A percentile compares a stretch with the other conserved stretches of the same genome.
These are phyloP conservation scores for Megaceryle alcyon DNA, from an alignment of 2,797 vertebrate genomes.

Conservation along the genomic window DNA sequence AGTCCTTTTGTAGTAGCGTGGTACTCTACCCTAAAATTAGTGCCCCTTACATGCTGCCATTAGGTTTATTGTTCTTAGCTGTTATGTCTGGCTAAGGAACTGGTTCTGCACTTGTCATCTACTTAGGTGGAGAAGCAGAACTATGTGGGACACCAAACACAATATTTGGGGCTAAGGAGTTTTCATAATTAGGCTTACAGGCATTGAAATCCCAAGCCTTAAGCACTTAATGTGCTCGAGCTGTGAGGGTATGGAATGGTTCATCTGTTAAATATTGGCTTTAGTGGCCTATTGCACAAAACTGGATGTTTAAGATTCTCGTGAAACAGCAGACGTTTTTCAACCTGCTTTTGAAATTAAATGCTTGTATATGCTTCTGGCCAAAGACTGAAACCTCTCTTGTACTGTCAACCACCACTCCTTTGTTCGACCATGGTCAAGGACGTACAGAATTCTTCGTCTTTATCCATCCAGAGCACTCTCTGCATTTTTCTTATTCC, in stretches of 20 bases:
- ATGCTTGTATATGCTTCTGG: neutral
- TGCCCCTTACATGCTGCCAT: neutral
- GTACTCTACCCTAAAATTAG: neutral
- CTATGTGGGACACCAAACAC: neutral
- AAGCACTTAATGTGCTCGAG: neutral
- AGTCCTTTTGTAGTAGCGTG: neutral
- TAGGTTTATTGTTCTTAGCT: neutral
- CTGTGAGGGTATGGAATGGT: neutral
- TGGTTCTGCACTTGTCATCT: neutral
- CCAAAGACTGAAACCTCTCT: neutral
- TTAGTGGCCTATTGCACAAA: neutral
- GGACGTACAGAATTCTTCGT: neutral
- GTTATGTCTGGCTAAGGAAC: neutral
- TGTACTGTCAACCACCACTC: neutral
- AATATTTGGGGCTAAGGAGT: neutral
- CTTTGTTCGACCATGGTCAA: neutral
- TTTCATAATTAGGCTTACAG: neutral
- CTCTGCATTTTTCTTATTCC: neutral
- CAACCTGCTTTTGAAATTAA: neutral
- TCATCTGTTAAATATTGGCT: neutral
- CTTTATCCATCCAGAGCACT: neutral
- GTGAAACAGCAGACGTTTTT: neutral
- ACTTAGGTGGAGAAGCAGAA: neutral
- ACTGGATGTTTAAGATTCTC: neutral
- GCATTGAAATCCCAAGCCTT: neutral